Percentiles rank a stretch among this genome's conserved stretches.
Evolutionary conservation across 1,140 invertebrate genomes (phyloP).

Genomic region (Harpegnathos saltator): DNA sequence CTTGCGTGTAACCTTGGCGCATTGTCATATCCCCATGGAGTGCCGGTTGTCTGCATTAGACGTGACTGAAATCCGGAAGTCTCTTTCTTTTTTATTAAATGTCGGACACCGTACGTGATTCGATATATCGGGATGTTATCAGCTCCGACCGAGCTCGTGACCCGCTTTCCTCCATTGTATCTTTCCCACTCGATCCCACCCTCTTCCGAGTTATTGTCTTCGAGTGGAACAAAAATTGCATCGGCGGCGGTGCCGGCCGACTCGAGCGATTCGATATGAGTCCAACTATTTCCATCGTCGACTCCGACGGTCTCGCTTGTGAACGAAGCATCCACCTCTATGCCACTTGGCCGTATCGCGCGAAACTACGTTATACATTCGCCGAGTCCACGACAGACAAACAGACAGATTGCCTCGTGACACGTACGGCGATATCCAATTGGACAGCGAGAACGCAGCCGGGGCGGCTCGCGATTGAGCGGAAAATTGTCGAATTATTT

Average conservation of each 20-base stretch:
- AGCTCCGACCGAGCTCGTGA: conserved; percentile 46
- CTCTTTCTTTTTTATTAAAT: conserved; percentile 57
- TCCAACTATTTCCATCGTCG: conserved; percentile 52
- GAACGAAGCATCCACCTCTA: conserved; percentile 41
- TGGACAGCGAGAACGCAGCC: not conserved
- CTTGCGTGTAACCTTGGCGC: not conserved
- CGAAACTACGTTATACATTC: conserved; percentile 44
- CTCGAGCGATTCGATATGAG: conserved; percentile 29
- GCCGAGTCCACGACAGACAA: conserved; percentile 25
- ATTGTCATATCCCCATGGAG: not conserved
- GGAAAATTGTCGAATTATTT: not conserved
- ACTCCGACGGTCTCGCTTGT: conserved; percentile 22
- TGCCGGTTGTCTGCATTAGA: conserved; percentile 22
- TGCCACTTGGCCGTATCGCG: conserved; percentile 51
- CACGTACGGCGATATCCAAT: conserved; percentile 18
- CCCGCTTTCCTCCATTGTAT: conserved; percentile 47
- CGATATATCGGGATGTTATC: conserved; percentile 58
- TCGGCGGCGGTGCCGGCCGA: conserved; percentile 10
- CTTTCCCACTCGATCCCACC: not conserved
- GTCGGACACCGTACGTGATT: conserved; percentile 53
- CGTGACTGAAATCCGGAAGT: conserved; percentile 40
- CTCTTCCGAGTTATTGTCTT: conserved; percentile 56
- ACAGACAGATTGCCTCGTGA: conserved; percentile 35
- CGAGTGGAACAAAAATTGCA: conserved; percentile 61
- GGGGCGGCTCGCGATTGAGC: not conserved